Evolutionary conservation across 2,888 invertebrate genomes (phyloP), one percentile per base, ranked within the genome.

Genomic region (Operophtera brumata): DNA sequence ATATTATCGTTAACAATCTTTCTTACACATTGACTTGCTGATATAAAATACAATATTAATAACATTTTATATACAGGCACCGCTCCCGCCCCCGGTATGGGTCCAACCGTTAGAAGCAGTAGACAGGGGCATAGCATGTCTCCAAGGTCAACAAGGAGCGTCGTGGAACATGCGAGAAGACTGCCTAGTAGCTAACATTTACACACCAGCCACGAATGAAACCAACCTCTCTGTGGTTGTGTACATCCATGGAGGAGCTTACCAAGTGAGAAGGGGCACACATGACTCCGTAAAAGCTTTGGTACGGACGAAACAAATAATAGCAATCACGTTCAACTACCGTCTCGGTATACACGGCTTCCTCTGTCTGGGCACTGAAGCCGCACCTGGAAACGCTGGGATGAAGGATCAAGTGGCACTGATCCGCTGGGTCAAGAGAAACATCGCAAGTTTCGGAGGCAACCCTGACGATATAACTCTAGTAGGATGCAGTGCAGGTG

Each of bases 181-280:
- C 47, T 86, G 85, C 55, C 72, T 86, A 0, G 62, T 80, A 6
- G 70, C 81, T 2, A 85, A 77, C 57, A 68, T 86, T 2, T 84
- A 70, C 42, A 76, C 79, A 0, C 80, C 83, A 0, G 69, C 77
- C 42, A 82, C 80, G 1, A 43, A 67, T 34, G 58, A 67, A 45
- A 67, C 61, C 10, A 67, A 75, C 6, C 62, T 70, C 0, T 65
- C 75, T 6, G 77, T 77, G 0, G 30, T 76, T 0, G 70, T 77
- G 0, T 55, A 58, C 25, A 60, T 77, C 0, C 78, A 77, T 14
- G 75, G 74, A 8, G 78, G 78, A 28, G 76, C 48, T 3, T 77
- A 69, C 35, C 54, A 65, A 44, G 0, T 56, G 0, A 73, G 73
- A 4, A 54, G 10, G 25, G 73, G 71, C 6, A 20, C 20, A 20